Conservation (phyloP, 2,888 invertebrate species). For the Gortyna flavago region DNA sequence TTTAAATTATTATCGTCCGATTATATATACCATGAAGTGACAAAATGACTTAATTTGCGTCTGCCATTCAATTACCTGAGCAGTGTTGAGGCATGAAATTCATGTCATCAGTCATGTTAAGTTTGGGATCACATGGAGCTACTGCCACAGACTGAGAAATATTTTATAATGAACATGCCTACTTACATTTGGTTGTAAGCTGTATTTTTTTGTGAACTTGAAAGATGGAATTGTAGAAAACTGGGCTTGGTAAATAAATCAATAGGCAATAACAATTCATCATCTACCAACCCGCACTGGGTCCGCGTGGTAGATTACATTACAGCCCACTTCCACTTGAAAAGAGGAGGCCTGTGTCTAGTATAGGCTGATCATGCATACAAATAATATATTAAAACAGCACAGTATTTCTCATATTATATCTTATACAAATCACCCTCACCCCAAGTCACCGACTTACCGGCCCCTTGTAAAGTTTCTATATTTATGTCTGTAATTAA, state of each 20-base stretch:
- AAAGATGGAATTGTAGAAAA: not conserved
- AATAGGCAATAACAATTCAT: not conserved
- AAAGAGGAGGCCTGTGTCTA: not conserved
- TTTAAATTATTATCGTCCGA: constrained; percentile 32
- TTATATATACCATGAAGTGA: constrained; percentile 37
- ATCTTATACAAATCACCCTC: not conserved
- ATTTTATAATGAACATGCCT: not conserved
- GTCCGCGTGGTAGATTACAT: not conserved
- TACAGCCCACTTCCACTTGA: not conserved
- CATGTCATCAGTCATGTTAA: constrained; percentile 39
- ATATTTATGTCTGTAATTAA: too few species aligned
- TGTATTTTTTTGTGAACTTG: not conserved
- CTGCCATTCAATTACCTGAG: constrained; percentile 49
- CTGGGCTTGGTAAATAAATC: too few species aligned
- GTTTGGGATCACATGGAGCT: constrained; percentile 9
- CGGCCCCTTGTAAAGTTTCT: too few species aligned
- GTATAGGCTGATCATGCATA: not conserved
- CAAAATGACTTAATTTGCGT: constrained; percentile 56
- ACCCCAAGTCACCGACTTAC: too few species aligned
- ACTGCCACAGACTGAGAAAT: not conserved
- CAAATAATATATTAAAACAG: not conserved
- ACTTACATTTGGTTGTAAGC: not conserved
- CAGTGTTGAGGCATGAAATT: constrained; percentile 47
- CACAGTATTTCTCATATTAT: not conserved
- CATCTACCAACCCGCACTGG: too few species aligned